Percentiles rank a stretch among this genome's conserved stretches.
phyloP scores from a whole-genome alignment of 2,797 vertebrate species.

The Spinus pinus region DNA sequence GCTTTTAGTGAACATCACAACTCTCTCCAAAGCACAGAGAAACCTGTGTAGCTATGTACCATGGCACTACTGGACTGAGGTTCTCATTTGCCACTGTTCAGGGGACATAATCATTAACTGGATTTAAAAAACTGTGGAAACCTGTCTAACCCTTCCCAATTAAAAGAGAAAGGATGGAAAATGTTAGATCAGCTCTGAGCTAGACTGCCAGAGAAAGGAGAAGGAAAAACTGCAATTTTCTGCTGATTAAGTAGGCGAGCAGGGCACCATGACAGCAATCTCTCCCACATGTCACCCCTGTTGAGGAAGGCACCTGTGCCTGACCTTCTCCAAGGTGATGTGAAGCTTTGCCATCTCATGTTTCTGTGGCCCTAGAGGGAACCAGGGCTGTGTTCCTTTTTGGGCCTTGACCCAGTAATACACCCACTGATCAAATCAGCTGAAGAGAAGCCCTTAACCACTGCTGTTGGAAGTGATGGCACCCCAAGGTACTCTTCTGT shows the following conservation, averaged over 20 bases:
- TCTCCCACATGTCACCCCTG: background rate
- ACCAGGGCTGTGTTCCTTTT: background rate
- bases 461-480: background rate
- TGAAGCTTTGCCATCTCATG: fast-evolving
- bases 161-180: background rate
- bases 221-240: background rate
- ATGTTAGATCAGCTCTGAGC: background rate
- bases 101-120: background rate
- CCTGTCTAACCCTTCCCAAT: background rate
- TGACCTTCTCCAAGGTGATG: background rate
- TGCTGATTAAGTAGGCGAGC: background rate
- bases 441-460: background rate
- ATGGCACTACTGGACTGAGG: background rate
- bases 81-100: background rate
- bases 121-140: background rate
- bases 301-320: background rate
- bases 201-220: background rate
- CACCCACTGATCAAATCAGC: background rate
- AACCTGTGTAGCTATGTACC: background rate
- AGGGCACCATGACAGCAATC: fast-evolving
- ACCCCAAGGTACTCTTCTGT: no score
- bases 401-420: background rate
- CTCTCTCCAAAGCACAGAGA: background rate
- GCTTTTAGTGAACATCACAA: background rate
- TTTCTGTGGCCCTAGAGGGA: fast-evolving